Evolutionary conservation across 2,888 invertebrate genomes (phyloP).

Genomic region (Scelioninae gen. 2): DNA sequence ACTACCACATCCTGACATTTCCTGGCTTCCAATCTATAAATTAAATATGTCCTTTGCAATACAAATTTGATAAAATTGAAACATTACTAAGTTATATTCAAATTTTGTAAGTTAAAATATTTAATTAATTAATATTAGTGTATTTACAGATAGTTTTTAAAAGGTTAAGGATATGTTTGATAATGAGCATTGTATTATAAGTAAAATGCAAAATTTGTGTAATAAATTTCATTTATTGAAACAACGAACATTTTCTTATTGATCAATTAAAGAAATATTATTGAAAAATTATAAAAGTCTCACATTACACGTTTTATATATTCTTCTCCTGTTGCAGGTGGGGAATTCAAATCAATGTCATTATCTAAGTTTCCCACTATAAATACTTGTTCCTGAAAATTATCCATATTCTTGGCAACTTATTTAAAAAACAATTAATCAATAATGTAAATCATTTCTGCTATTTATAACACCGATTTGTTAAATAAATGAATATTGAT

Average conservation of each 20-base stretch:
- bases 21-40: constrained; percentile 70
- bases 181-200: too few relatives aligned
- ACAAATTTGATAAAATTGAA: constrained; percentile 3
- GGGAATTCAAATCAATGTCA: constrained; percentile 66
- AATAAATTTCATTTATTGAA: neutral
- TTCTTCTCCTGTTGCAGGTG: constrained; percentile 71
- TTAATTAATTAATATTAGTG: too few relatives aligned
- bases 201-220: too few relatives aligned
- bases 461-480: too few relatives aligned
- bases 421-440: neutral
- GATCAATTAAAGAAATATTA: neutral
- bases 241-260: neutral
- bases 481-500: too few relatives aligned
- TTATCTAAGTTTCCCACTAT: constrained; percentile 65
- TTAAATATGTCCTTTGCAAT: too few relatives aligned
- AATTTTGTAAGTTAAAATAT: neutral
- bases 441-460: too few relatives aligned
- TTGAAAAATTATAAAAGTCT: constrained; percentile 51
- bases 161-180: too few relatives aligned
- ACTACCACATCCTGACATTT: constrained; percentile 70
- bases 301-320: constrained; percentile 74
- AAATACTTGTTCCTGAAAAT: constrained; percentile 67
- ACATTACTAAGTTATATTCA: neutral
- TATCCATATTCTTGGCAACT: constrained; percentile 63
- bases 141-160: too few relatives aligned